Percentiles rank a stretch among this genome's conserved stretches.
These are phyloP conservation scores for Pectinophora gossypiella DNA, from an alignment of 1,140 invertebrate species.

Conservation along the genomic window DNA sequence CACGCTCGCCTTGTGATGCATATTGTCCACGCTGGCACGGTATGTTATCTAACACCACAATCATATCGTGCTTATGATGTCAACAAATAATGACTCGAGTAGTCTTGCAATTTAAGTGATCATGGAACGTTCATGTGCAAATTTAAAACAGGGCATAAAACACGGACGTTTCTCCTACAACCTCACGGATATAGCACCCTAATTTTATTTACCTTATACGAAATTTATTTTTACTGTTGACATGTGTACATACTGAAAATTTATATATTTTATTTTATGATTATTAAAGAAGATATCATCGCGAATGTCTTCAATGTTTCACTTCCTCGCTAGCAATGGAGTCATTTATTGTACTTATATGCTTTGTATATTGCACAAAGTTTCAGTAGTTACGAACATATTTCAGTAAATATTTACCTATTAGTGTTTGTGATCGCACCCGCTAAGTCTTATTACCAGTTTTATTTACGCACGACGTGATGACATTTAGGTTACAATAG, in stretches of 20 bases:
- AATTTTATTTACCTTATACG: not conserved
- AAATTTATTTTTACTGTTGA: conserved; percentile 1
- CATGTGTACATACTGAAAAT: not conserved
- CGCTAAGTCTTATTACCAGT: not conserved
- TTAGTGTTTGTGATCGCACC: not conserved
- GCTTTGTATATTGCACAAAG: not conserved
- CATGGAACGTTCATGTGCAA: not conserved
- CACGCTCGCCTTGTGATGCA: conserved; percentile 84
- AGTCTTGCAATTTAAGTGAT: not conserved
- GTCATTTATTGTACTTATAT: conserved; percentile 4
- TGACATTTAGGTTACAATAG: not conserved
- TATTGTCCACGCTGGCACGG: conserved; percentile 11
- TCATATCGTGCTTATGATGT: not conserved
- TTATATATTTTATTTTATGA: not conserved
- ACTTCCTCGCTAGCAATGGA: not conserved
- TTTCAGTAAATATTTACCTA: not conserved
- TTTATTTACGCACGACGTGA: not conserved
- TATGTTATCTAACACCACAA: not conserved
- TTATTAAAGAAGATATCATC: not conserved
- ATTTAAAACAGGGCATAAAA: no score
- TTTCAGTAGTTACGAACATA: not conserved
- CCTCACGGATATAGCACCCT: not conserved
- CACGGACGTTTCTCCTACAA: no score
- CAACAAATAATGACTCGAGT: not conserved
- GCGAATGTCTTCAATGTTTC: not conserved